Base-by-base conservation (phyloP, 2,797 vertebrate species). In the Lepidocolaptes lacrymiger region DNA sequence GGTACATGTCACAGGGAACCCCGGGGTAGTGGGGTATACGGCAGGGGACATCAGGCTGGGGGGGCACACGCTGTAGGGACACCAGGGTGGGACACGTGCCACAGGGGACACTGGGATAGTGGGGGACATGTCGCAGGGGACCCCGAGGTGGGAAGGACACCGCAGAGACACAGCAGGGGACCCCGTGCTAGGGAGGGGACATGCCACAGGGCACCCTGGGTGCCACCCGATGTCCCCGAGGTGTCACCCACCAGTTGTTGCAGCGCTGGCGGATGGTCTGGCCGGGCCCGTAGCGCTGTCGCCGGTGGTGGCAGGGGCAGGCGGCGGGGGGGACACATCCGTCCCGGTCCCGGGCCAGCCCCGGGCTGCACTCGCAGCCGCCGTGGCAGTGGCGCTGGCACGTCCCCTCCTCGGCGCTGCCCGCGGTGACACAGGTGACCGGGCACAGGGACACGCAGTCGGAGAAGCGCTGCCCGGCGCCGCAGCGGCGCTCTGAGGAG, bases 271-370 rank as follows among this genome's bases (percentile, higher is more conserved):
- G 97, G 86, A 99, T 98, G 5, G 75, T 96, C 83, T 98, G 98
- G 3, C 98, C 98, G 0, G 99, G 96, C 41, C 72, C 88, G 26
- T 98, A 98, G 73, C 95, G 97, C 66, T 54, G 98, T 63, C 97
- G 97, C 8, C 98, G 98, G 92, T 99, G 98, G 95, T 98, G 98
- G 89, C 99, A 99, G 26, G 99, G 99, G 68, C 99, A 99, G 20
- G 96, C 86, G 2, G 97, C 96, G 5, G 93, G 97, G 5, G 97
- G 96, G 28, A 99, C 94, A 12, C 99, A 99, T 39, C 51, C 48
- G 3, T 96, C 96, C 12, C 94, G 95, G 17, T 99, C 98, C 59
- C 97, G 96, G 96, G 83, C 83, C 83, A 85, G 73, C 73, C 73
- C 83, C 48, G 83, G 63, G 83, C 16, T 56, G 55, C 84, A 86